phyloP scores from a whole-genome alignment of 2,888 invertebrate species.

The Psylliodes chrysocephalus region DNA sequence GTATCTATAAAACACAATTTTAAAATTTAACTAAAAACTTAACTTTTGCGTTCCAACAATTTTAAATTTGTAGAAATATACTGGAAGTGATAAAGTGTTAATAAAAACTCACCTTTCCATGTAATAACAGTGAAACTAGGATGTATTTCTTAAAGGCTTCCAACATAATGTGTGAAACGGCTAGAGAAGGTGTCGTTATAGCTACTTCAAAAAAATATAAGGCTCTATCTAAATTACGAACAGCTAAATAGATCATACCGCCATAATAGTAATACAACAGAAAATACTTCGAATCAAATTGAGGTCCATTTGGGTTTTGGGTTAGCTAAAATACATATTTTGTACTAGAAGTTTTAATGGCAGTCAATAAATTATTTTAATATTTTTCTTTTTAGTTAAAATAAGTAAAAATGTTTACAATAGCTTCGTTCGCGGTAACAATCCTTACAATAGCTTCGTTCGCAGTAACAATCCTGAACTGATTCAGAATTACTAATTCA shows the following conservation, averaged over 20 bases:
- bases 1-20: slow-evolving; percentile 60
- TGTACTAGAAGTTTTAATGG: no score
- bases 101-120: slow-evolving; percentile 80
- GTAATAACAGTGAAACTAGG: slow-evolving; percentile 88
- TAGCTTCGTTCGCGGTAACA: no score
- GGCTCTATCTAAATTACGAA: slow-evolving; percentile 93
- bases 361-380: no score
- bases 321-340: slow-evolving; percentile 49
- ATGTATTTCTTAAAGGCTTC: slow-evolving; percentile 98
- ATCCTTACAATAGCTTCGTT: no score
- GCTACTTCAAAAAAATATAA: slow-evolving; percentile 96
- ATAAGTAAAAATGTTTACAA: no score
- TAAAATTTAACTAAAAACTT: no score
- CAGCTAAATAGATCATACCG: slow-evolving; percentile 94
- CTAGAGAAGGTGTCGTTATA: slow-evolving; percentile 92
- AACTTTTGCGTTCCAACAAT: no score
- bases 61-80: no score
- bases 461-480: no score
- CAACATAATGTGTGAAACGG: slow-evolving; percentile 96
- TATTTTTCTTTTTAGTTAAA: no score
- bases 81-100: no score
- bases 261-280: slow-evolving; percentile 96
- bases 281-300: slow-evolving; percentile 89
- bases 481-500: no score
- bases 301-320: slow-evolving; percentile 68